Base-by-base conservation (phyloP, 2,888 invertebrate species). In the Eubasilissa splendida region DNA sequence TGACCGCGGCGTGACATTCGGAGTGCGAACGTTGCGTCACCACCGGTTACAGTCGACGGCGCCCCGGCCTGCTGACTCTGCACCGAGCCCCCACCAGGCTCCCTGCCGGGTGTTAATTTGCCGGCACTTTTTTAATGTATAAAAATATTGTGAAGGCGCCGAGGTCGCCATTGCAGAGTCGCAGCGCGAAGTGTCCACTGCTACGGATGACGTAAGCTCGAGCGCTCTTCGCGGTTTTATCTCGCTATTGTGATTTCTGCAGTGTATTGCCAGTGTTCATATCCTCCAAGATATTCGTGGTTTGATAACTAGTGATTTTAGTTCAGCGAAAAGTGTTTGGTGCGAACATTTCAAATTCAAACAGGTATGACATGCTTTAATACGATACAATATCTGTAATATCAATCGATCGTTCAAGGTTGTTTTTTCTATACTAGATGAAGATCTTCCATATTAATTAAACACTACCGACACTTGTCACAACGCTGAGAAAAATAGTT, bases 71-170 rank as follows among this genome's bases (percentile, higher is more conserved):
- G 54, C 14, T 66, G 8, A n/a, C 63, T 63, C 54, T 54, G 53
- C 54, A 31, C 53, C 66, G 50, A 63, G 65, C 66, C 76, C 14
- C 65, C 42, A 50, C 76, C 63, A 12, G 22, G 73, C 63, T 14
- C 65, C 42, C 50, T 70, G 42, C 52, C 60, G 59, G 7, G 70
- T 70, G 77, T 50, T 77, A 77, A 77, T 77, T 77, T 52, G 59
- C 58, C 70, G 56, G 31, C 76, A 70, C 58, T 68, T 77, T 77
- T 59, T 70, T 59, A 59, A 77, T 53, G 65, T 77, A 77, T 77
- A 77, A 77, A 77, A 70, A 77, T 77, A 70, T 77, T 52, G 31
- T 42, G 42, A 53, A 70, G 58, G 58, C 53, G 31, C 7, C 14
- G 53, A 53, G 42, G 52, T 31, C 58, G 42, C 70, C 77, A 77